A percentile compares a stretch with the other conserved stretches of the same genome.
These are phyloP conservation scores for Brachionus rotundiformis DNA, from an alignment of 1,140 invertebrate species.

Conservation along the genomic window DNA sequence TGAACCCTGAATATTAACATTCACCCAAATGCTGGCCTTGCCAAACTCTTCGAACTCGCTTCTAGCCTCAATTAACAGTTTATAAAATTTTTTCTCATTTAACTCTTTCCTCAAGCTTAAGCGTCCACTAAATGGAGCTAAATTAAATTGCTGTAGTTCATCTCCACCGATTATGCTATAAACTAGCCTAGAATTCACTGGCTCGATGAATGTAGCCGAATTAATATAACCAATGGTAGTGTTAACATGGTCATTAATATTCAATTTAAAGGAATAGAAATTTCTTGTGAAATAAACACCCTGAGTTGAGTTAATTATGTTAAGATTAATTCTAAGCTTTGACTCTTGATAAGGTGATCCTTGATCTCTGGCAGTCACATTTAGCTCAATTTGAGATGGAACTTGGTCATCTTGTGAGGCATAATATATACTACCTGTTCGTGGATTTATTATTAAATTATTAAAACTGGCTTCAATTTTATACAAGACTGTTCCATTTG, in stretches of 20 bases:
- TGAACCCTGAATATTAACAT: not conserved
- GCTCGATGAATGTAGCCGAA: not conserved
- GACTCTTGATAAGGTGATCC: conserved; percentile 1
- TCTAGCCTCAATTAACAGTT: not conserved
- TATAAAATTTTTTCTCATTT: not conserved
- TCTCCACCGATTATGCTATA: not conserved
- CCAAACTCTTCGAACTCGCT: not conserved
- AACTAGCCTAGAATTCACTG: not conserved
- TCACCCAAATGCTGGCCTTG: not conserved
- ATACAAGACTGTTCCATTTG: not conserved
- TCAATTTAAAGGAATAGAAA: conserved; percentile 27
- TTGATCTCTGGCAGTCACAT: not conserved
- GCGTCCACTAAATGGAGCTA: not conserved
- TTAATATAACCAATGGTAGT: conserved; percentile 14
- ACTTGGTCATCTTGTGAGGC: not conserved
- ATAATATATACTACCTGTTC: not conserved
- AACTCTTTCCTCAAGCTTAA: not conserved
- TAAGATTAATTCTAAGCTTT: not conserved
- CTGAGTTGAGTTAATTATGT: not conserved
- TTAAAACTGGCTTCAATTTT: not conserved
- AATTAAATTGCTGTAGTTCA: conserved; percentile 12
- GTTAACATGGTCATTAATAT: not conserved
- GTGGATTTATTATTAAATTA: not conserved
- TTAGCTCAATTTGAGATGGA: not conserved
- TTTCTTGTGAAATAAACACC: not conserved